Evolutionary conservation across 2,797 vertebrate species (phyloP), one percentile per base, ranked within the genome.

Genomic region (Platyrinchus mystaceus): DNA sequence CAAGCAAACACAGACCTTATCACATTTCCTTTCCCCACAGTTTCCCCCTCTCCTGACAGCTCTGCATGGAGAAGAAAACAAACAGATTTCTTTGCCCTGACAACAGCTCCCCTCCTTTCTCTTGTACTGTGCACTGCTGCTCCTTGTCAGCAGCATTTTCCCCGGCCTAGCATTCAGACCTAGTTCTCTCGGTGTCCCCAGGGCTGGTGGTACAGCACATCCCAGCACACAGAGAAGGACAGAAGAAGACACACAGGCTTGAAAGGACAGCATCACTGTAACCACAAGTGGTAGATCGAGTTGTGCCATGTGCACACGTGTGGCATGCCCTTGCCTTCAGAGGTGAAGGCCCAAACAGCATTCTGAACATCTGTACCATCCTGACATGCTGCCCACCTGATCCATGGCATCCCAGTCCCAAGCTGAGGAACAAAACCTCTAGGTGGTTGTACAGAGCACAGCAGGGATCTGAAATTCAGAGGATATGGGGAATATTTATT

Each of bases 101-200:
- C 26, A 41, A 30, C 34, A 62, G 5, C 2, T 73, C 12, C 9
- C 3, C 26, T 52, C 79, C 55, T 28, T 88, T 66, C 36, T 66
- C 8, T 27, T 59, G 36, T 0, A 0, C 22, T 58, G 12, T 34
- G 21, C 9, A 27, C 7, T 27, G 7, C 19, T 69, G 18, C 16
- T 62, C 37, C 21, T 76, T 2, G 3, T 34, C 18, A 60, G 41
- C 32, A 68, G 36, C 10, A 17, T 44, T 63, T 81, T 84, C 26
- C 9, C 30, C 34, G 30, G 8, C 6, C 0, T 1, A 37, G 12
- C 14, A 12, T 68, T 82, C 46, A 53, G 43, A 66, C 8, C 8
- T 43, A 46, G 16, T 24, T 27, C 56, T 63, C 4, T 10, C 14
- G 12, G 6, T 74, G 50, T 50, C 17, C 39, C 4, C 19, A 43